These are phyloP conservation scores for Leptinotarsa defecta DNA, from an alignment of 1,140 invertebrate genomes.

Conservation along the genomic window DNA sequence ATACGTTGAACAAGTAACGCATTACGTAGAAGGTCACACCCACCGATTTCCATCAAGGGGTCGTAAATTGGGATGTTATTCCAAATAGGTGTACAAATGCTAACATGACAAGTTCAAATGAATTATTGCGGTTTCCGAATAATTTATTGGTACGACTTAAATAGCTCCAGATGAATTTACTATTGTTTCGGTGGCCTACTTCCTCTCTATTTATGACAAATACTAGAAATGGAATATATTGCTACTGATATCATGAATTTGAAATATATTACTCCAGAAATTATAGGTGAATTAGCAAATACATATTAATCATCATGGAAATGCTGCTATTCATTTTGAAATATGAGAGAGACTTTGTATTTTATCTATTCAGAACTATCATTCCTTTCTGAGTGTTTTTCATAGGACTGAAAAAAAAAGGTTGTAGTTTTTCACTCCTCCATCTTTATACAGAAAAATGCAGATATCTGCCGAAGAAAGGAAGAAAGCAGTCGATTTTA, in stretches of 20 bases:
- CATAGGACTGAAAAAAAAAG: too few relatives aligned
- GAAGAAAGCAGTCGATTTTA: too few relatives aligned
- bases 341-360: too few relatives aligned
- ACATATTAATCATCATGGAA: too few relatives aligned
- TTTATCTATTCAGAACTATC: too few relatives aligned
- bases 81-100: slow-evolving; percentile 16
- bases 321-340: too few relatives aligned
- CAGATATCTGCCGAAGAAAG: too few relatives aligned
- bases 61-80: slow-evolving; percentile 10
- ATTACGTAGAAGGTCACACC: slow-evolving; percentile 7
- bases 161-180: not conserved
- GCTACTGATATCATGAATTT: not conserved
- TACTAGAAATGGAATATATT: not conserved
- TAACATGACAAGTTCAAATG: slow-evolving; percentile 19
- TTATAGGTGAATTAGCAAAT: not conserved
- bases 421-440: too few relatives aligned
- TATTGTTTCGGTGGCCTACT: not conserved
- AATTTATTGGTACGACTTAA: slow-evolving; percentile 1
- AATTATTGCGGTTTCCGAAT: slow-evolving; percentile 9
- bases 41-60: slow-evolving; percentile 17
- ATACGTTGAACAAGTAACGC: not conserved
- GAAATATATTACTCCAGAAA: not conserved
- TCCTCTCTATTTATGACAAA: not conserved
- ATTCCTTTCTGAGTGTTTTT: too few relatives aligned
- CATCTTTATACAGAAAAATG: too few relatives aligned